Evolutionary conservation across 2,113 vertebrate species (phyloP).

Genomic region (Chelonoidis abingdonii): DNA sequence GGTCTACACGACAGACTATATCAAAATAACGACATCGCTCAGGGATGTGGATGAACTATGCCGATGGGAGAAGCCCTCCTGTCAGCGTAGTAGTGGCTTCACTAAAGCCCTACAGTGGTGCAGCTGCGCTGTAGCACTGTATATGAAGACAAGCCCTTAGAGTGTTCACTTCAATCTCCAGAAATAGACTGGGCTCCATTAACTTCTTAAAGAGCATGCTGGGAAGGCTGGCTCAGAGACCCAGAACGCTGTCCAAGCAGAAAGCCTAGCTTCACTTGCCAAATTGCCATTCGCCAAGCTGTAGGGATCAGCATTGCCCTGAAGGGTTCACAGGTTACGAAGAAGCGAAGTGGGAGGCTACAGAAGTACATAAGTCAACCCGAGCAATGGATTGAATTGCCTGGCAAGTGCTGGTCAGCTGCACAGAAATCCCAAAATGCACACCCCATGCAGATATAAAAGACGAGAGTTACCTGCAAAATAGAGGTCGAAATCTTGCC

Average conservation of each 20-base stretch:
- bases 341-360: background rate
- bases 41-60: background rate
- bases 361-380: background rate
- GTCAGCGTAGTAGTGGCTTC: too few relatives aligned
- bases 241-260: background rate
- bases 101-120: too few relatives aligned
- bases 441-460: background rate
- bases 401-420: background rate
- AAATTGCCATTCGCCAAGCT: background rate
- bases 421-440: background rate
- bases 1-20: background rate
- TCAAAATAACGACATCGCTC: background rate
- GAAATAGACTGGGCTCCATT: background rate
- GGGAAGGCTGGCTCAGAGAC: background rate
- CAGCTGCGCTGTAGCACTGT: too few relatives aligned
- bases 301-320: background rate
- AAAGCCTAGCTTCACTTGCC: background rate
- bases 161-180: background rate
- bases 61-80: too few relatives aligned
- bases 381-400: background rate
- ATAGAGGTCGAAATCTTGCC: constrained; percentile 43
- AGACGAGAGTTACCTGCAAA: constrained; percentile 46
- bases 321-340: background rate
- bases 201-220: background rate
- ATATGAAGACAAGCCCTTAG: background rate